These are phyloP conservation scores for Cacatua alba DNA, from an alignment of 2,113 vertebrate species.

Conservation along the genomic window DNA sequence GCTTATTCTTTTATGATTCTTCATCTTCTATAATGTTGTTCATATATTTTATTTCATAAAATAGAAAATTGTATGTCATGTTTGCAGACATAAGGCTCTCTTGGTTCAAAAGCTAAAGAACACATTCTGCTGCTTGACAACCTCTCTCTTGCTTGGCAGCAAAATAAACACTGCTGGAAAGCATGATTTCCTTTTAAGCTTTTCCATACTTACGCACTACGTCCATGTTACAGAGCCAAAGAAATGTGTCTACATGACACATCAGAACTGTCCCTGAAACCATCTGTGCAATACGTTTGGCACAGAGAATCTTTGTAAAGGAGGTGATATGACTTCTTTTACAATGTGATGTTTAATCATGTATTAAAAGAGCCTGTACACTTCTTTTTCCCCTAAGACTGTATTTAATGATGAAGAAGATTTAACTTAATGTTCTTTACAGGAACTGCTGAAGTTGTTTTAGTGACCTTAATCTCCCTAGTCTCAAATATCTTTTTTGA, in stretches of 20 bases:
- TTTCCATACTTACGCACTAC: neutral
- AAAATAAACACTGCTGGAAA: neutral
- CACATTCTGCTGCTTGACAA: neutral
- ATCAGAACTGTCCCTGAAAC: neutral
- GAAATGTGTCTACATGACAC: neutral
- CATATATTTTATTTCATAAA: neutral
- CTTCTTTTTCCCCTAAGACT: neutral
- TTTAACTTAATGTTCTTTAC: neutral
- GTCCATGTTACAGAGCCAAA: neutral
- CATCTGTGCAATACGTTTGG: neutral
- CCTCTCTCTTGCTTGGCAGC: neutral
- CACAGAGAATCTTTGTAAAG: neutral
- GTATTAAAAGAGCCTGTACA: neutral
- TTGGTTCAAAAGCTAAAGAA: neutral
- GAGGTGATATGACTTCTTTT: neutral
- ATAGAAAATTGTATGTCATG: neutral
- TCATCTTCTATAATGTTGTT: neutral
- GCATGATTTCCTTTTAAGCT: neutral
- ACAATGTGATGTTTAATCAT: neutral
- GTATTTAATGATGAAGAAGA: neutral
- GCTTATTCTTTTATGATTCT: neutral
- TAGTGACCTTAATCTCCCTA: neutral
- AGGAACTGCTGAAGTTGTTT: neutral
- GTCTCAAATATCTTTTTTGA: neutral
- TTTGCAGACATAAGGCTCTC: neutral